phyloP scores from a whole-genome alignment of 2,888 invertebrate species.

The Nebria brevicollis region DNA sequence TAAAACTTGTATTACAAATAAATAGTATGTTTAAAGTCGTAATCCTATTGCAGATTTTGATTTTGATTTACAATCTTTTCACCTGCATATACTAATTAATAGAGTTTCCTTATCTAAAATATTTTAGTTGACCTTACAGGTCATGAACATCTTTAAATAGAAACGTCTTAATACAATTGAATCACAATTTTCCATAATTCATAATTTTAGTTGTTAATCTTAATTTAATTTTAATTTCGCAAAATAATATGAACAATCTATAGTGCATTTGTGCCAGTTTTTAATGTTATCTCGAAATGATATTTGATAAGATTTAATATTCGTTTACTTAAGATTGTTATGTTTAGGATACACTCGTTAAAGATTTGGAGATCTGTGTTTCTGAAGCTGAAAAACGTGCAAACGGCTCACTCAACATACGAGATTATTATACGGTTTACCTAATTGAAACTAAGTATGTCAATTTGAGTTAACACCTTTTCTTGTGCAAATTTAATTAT shows the following conservation, averaged over 20 bases:
- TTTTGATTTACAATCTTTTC: neutral
- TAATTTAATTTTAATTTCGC: neutral
- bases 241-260: neutral
- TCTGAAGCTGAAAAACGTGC: slow-evolving; percentile 81
- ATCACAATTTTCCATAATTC: too few relatives aligned
- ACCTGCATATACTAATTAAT: neutral
- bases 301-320: neutral
- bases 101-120: too few relatives aligned
- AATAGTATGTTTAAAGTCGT: too few relatives aligned
- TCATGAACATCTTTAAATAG: too few relatives aligned
- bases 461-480: slow-evolving; percentile 47
- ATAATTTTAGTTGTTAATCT: too few relatives aligned
- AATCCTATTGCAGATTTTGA: too few relatives aligned
- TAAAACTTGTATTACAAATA: too few relatives aligned
- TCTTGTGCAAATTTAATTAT: slow-evolving; percentile 46
- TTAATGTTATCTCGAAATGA: neutral
- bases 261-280: neutral
- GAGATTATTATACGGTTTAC: slow-evolving; percentile 82
- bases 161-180: too few relatives aligned
- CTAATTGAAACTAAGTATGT: slow-evolving; percentile 81
- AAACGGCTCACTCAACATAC: slow-evolving; percentile 77
- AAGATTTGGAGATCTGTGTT: slow-evolving; percentile 79
- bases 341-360: slow-evolving; percentile 73
- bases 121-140: too few relatives aligned
- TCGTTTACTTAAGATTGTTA: slow-evolving; percentile 36